These are phyloP conservation scores for Yponomeuta sedellus DNA, from an alignment of 2,888 invertebrate genomes.

Conservation along the genomic window DNA sequence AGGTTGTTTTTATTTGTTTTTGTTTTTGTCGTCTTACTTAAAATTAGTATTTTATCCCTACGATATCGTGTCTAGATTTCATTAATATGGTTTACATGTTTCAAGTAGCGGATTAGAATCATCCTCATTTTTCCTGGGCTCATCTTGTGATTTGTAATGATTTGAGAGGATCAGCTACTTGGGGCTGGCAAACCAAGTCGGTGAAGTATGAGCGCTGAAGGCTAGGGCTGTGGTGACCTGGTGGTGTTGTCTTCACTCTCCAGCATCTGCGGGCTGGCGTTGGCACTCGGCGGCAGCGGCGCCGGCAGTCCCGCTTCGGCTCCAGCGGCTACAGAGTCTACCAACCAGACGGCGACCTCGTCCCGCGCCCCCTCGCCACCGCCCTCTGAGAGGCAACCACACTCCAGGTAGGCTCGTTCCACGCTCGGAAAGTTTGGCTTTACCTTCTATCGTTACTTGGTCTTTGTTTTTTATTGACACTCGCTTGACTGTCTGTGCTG, in stretches of 20 bases:
- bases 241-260: slow-evolving; percentile 73
- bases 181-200: slow-evolving; percentile 62
- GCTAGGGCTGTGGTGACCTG: slow-evolving; percentile 72
- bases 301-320: slow-evolving; percentile 54
- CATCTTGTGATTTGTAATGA: background rate
- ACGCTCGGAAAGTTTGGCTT: slow-evolving; percentile 65
- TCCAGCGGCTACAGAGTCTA: slow-evolving; percentile 39
- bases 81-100: slow-evolving; percentile 11
- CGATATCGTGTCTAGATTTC: slow-evolving; percentile 9
- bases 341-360: slow-evolving; percentile 58
- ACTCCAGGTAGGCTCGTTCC: slow-evolving; percentile 72
- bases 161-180: slow-evolving; percentile 24
- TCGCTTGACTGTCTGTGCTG: slow-evolving; percentile 31
- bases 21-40: background rate
- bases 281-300: slow-evolving; percentile 73
- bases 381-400: slow-evolving; percentile 64
- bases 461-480: slow-evolving; percentile 27
- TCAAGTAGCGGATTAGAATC: slow-evolving; percentile 8
- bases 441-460: slow-evolving; percentile 50
- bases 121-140: background rate
- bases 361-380: slow-evolving; percentile 67
- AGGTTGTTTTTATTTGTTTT: background rate
- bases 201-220: slow-evolving; percentile 32
- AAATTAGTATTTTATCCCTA: background rate
- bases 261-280: slow-evolving; percentile 76